Conservation (phyloP, 2,113 vertebrate species). For the Dasyprocta punctata region DNA sequence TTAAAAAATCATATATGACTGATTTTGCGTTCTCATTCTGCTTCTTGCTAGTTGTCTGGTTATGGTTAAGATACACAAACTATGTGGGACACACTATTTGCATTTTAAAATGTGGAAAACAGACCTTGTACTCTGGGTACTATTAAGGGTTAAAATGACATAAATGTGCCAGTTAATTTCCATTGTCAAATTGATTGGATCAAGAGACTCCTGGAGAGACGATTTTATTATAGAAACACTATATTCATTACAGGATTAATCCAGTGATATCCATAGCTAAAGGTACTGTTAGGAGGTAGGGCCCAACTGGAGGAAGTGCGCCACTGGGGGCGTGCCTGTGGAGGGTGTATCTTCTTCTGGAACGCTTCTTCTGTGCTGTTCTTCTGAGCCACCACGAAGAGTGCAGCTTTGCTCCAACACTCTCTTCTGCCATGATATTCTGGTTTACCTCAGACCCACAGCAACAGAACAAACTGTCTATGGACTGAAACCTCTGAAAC, state of each 20-base stretch:
- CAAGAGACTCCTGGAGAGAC: not conserved
- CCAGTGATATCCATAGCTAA: not conserved
- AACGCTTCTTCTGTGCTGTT: not conserved
- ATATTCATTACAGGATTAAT: not conserved
- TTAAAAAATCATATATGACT: not conserved
- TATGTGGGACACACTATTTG: not conserved
- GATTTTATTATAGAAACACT: not conserved
- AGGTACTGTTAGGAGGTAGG: not conserved
- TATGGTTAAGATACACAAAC: not conserved
- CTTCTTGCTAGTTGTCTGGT: constrained; percentile 29
- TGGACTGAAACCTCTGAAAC: not conserved
- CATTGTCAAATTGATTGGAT: not conserved
- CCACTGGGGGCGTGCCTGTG: not conserved
- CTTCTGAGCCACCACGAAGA: not conserved
- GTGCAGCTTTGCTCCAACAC: not conserved
- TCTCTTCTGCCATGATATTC: not conserved
- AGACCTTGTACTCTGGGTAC: not conserved
- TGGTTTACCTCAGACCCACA: not conserved
- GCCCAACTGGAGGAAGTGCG: not conserved
- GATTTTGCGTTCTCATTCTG: not conserved
- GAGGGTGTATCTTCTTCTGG: not conserved
- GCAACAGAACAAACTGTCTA: not conserved
- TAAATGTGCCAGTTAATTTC: not conserved
- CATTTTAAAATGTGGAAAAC: not conserved
- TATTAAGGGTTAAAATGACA: constrained; percentile 5